Conservation (phyloP, 30 jellyfish, hydroid and myxozoan species). For the Aurelia sp. region DNA sequence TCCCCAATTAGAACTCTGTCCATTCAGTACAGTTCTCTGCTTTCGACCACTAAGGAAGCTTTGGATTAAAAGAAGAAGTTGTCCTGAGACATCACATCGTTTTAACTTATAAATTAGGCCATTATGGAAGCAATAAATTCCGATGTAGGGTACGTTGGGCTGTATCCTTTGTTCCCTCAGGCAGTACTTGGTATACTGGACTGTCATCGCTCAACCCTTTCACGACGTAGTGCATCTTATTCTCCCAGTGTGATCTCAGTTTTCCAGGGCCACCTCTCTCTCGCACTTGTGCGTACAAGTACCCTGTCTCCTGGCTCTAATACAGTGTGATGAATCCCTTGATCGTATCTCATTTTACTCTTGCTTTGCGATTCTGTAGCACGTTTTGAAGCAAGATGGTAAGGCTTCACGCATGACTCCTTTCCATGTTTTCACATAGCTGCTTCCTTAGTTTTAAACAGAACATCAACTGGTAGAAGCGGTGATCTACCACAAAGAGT, state of each 20-base stretch:
- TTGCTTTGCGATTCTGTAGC: neutral
- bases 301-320: neutral
- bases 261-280: conserved; percentile 4
- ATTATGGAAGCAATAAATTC: neutral
- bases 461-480: conserved; percentile 17
- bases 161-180: neutral
- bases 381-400: neutral
- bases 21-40: too few relatives aligned
- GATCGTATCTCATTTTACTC: neutral
- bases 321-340: neutral
- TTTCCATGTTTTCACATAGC: conserved; percentile 17
- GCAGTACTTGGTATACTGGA: neutral
- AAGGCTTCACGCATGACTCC: neutral
- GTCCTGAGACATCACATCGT: too few relatives aligned
- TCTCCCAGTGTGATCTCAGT: neutral
- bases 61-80: too few relatives aligned
- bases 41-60: too few relatives aligned
- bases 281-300: conserved; percentile 19
- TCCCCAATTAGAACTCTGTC: too few relatives aligned
- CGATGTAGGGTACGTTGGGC: neutral
- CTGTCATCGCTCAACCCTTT: neutral
- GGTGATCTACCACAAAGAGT: conserved; percentile 50
- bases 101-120: too few relatives aligned
- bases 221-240: neutral
- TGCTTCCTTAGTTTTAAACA: neutral